Conservation (phyloP, 2,888 invertebrate species). For the Megalurothrips usitatus region DNA sequence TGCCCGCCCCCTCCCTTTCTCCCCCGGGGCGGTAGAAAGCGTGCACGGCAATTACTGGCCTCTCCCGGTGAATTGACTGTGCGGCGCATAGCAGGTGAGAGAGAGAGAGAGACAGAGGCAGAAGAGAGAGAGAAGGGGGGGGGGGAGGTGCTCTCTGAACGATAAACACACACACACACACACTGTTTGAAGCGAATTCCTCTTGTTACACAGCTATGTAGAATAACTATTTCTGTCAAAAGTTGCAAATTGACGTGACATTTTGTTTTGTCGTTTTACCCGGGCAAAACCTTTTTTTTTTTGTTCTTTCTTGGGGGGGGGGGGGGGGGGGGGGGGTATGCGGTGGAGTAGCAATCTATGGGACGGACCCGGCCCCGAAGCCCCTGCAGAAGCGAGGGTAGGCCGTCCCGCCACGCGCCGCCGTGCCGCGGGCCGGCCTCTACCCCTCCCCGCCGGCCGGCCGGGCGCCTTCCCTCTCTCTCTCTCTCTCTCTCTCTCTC, state of each 20-base stretch:
- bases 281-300: not conserved
- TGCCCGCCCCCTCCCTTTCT: conserved; percentile 9
- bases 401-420: not conserved
- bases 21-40: not conserved
- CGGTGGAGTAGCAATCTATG: too few species aligned
- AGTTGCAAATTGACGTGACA: not conserved
- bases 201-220: not conserved
- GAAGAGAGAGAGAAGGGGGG: not conserved
- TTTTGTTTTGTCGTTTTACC: not conserved
- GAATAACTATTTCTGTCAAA: too few species aligned
- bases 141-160: not conserved
- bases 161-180: not conserved
- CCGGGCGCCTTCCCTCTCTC: not conserved
- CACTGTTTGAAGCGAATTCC: not conserved
- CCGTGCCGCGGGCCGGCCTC: not conserved
- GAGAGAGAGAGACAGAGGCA: too few species aligned
- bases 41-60: not conserved
- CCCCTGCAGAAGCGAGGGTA: not conserved
- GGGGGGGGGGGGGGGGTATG: too few species aligned
- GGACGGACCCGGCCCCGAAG: not conserved
- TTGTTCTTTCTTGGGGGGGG: not conserved
- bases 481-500: too few species aligned
- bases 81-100: not conserved
- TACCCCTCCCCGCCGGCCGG: not conserved
- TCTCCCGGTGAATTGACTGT: not conserved